Percentiles rank a stretch among this genome's conserved stretches.
phyloP scores from a whole-genome alignment of 2,888 invertebrate species.

The Colostygia pectinataria region DNA sequence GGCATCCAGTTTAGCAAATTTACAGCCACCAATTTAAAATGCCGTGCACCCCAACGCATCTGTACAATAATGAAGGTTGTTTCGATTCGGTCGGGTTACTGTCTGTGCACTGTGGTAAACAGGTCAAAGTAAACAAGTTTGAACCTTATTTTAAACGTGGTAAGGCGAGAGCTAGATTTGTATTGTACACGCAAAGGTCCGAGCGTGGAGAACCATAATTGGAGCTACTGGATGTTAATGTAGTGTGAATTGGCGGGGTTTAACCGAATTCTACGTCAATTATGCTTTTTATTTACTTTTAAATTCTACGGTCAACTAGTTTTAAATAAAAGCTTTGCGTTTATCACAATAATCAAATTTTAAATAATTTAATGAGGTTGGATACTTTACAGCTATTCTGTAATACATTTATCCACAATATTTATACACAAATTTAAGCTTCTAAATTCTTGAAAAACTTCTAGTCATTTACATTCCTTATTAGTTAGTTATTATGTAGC shows the following conservation, averaged over 20 bases:
- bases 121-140: conserved; percentile 18
- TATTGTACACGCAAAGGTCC: conserved; percentile 27
- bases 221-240: conserved; percentile 70
- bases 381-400: no score
- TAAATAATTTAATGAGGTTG: background rate
- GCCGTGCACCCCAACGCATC: conserved; percentile 30
- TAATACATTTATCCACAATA: background rate
- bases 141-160: conserved; percentile 13
- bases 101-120: conserved; percentile 33
- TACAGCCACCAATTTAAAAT: conserved; percentile 44
- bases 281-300: conserved; percentile 28
- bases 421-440: background rate
- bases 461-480: conserved; percentile 3
- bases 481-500: conserved; percentile 14
- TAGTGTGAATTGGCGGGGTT: conserved; percentile 60
- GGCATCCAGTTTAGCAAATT: conserved; percentile 46
- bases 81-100: conserved; percentile 46
- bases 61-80: conserved; percentile 28
- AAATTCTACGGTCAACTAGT: conserved; percentile 1
- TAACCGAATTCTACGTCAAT: conserved; percentile 37
- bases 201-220: conserved; percentile 58
- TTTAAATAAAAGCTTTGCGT: background rate
- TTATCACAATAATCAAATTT: no score
- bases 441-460: conserved; percentile 1
- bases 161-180: conserved; percentile 16